Percentiles rank a stretch among this genome's conserved stretches.
phyloP scores from a whole-genome alignment of 2,888 invertebrate genomes.

The Orthosia gothica region DNA sequence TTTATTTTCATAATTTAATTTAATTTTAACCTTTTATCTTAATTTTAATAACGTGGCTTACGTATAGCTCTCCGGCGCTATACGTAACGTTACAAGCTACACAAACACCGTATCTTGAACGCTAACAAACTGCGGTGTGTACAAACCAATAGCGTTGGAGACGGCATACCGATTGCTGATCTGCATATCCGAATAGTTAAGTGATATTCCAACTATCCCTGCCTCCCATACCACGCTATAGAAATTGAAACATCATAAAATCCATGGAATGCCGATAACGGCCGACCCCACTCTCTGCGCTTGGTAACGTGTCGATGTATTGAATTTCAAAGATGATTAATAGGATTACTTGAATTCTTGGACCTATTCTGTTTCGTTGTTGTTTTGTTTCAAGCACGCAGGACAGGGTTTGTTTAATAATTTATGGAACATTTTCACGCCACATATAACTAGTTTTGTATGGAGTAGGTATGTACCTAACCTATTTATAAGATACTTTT shows the following conservation, averaged over 20 bases:
- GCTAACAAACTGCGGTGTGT: slow-evolving; percentile 73
- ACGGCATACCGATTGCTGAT: slow-evolving; percentile 83
- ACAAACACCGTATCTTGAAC: slow-evolving; percentile 71
- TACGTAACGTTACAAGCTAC: no score
- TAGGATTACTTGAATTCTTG: slow-evolving; percentile 86
- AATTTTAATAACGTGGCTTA: no score
- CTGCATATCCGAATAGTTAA: slow-evolving; percentile 88
- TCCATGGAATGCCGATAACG: slow-evolving; percentile 74
- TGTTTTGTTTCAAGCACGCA: slow-evolving; percentile 41
- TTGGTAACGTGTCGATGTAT: slow-evolving; percentile 87
- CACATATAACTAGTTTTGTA: background rate
- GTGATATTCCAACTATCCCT: slow-evolving; percentile 85
- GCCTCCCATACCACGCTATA: slow-evolving; percentile 76
- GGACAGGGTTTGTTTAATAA: background rate
- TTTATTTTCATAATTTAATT: no score
- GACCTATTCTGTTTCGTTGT: slow-evolving; percentile 71
- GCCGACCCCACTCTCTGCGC: slow-evolving; percentile 74
- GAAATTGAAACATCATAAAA: slow-evolving; percentile 85
- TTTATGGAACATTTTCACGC: background rate
- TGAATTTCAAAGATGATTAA: slow-evolving; percentile 90
- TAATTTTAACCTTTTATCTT: no score
- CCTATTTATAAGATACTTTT: background rate
- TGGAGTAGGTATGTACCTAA: background rate
- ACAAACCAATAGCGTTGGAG: slow-evolving; percentile 74
- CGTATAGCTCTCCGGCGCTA: no score